Percentiles rank a stretch among this genome's conserved stretches.
Conservation (phyloP, 2,888 invertebrate genomes). For the Parnassius mnemosyne region DNA sequence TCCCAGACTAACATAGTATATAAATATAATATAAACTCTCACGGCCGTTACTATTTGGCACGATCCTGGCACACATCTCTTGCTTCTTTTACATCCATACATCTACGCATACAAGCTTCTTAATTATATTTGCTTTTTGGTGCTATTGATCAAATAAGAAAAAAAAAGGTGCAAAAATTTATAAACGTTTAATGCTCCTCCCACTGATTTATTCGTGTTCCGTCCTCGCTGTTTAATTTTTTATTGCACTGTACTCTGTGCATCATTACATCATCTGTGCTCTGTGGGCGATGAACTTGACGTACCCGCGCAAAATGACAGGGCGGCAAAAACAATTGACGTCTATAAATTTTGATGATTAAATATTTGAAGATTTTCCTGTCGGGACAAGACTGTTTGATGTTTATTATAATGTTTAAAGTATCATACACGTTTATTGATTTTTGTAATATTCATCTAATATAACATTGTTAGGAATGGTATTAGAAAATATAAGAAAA, state of each 20-base stretch:
- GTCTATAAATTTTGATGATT: conserved; percentile 9
- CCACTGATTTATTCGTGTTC: conserved; percentile 3
- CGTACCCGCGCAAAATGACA: conserved; percentile 21
- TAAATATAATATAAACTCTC: too few relatives aligned
- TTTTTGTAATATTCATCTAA: too few relatives aligned
- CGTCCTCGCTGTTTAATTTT: conserved; percentile 24
- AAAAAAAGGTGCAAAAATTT: conserved; percentile 3
- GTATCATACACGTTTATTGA: too few relatives aligned
- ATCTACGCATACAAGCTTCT: too few relatives aligned
- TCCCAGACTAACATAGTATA: too few relatives aligned
- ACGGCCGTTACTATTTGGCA: too few relatives aligned
- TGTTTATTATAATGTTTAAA: neutral
- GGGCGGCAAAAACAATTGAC: conserved; percentile 16
- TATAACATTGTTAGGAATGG: too few relatives aligned
- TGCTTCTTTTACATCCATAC: too few relatives aligned
- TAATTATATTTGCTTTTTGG: too few relatives aligned
- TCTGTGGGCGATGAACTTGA: conserved; percentile 37
- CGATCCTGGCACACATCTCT: too few relatives aligned
- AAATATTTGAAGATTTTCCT: conserved; percentile 12
- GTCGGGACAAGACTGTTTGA: conserved; percentile 2
- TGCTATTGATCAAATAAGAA: too few relatives aligned
- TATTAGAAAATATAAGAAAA: too few relatives aligned
- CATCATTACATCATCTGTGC: neutral
- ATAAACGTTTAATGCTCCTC: conserved; percentile 29
- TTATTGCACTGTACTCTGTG: conserved; percentile 27